Percentiles rank a stretch among this genome's conserved stretches.
phyloP scores from a whole-genome alignment of 2,888 invertebrate species.

The Troglohyphantes excavatus region DNA sequence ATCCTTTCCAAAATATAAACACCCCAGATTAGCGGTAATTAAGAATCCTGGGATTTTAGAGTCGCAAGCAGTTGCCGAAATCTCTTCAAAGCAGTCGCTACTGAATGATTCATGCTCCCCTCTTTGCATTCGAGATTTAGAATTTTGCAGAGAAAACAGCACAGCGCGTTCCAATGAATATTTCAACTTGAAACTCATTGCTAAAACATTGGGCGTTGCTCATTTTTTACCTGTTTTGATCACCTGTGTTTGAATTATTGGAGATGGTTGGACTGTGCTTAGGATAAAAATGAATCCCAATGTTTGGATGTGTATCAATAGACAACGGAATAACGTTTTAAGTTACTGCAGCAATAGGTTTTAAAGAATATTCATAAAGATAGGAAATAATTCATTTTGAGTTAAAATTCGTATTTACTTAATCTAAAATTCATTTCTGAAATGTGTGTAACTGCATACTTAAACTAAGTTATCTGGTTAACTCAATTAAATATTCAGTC shows the following conservation, averaged over 20 bases:
- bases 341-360: too few species aligned
- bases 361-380: too few species aligned
- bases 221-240: constrained; percentile 20
- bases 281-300: too few species aligned
- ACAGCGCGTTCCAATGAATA: constrained; percentile 47
- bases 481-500: too few species aligned
- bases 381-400: too few species aligned
- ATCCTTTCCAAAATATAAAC: constrained; percentile 17
- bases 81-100: constrained; percentile 18
- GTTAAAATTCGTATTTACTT: too few species aligned
- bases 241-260: constrained; percentile 42
- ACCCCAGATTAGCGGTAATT: constrained; percentile 47
- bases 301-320: too few species aligned
- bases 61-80: constrained; percentile 2
- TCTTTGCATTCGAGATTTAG: constrained; percentile 41
- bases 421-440: too few species aligned
- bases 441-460: too few species aligned
- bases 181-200: constrained; percentile 61
- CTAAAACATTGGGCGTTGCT: constrained; percentile 52
- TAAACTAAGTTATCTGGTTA: too few species aligned
- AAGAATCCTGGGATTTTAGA: constrained; percentile 12
- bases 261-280: background rate
- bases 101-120: constrained; percentile 60
- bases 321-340: too few species aligned
- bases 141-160: background rate